Evolutionary conservation across 2,888 invertebrate species (phyloP).

Genomic region (Perizoma flavofasciatum): DNA sequence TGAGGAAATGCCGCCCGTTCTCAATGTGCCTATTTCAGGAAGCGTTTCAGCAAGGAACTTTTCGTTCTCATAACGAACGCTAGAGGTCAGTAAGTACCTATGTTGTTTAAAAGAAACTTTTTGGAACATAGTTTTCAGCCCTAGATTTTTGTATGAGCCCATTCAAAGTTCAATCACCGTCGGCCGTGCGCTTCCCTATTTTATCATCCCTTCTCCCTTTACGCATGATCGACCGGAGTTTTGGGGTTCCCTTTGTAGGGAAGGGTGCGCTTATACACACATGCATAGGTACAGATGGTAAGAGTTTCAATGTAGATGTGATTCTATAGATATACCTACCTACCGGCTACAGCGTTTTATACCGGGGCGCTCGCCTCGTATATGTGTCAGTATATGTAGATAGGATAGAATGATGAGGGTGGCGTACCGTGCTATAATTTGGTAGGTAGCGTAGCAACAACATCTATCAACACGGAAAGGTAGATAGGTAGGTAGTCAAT

Average conservation of each 20-base stretch:
- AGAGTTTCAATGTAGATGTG: constrained; percentile 31
- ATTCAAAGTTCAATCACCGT: constrained; percentile 73
- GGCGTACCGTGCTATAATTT: constrained; percentile 13
- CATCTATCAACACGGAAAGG: constrained; percentile 12
- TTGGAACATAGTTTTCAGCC: constrained; percentile 15
- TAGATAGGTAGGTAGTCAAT: background rate
- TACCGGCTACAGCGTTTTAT: constrained; percentile 4
- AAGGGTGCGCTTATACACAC: constrained; percentile 69
- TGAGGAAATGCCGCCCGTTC: constrained; percentile 73
- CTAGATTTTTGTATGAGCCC: constrained; percentile 25
- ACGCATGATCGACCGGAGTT: constrained; percentile 84
- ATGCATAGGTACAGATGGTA: constrained; percentile 34
- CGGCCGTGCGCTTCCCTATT: constrained; percentile 72
- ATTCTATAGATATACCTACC: constrained; percentile 32
- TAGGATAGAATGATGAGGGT: constrained; percentile 20
- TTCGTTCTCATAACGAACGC: constrained; percentile 77
- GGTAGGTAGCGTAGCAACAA: constrained; percentile 24
- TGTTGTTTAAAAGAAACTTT: constrained; percentile 35
- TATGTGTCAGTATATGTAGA: constrained; percentile 10
- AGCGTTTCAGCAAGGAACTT: constrained; percentile 79
- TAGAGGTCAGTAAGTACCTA: constrained; percentile 74
- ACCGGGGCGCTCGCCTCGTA: background rate
- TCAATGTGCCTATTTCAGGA: constrained; percentile 78
- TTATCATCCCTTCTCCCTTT: constrained; percentile 83
- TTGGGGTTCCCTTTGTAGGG: constrained; percentile 74